Evolutionary conservation across 2,113 vertebrate species (phyloP), one percentile per base, ranked within the genome.

Genomic region (Arizona elegans): DNA sequence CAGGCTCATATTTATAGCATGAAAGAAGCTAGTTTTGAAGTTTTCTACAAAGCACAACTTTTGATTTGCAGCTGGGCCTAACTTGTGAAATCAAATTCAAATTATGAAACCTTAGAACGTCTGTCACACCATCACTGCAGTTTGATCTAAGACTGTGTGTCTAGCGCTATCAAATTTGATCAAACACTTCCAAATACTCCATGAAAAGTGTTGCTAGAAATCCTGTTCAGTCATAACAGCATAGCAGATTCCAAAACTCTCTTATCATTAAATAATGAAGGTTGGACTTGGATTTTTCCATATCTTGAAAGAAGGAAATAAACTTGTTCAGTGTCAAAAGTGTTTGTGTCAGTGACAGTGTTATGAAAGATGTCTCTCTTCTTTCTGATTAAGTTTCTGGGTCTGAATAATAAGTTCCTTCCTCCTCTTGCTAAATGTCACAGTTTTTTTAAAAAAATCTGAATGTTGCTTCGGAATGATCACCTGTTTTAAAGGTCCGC

Each of bases 51-150:
- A 90, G 43, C 55, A 90, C 52, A 90, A 90, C 75, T 90, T 93
- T 90, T 93, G 88, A 93, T 93, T 93, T 93, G 33, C 52, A 86
- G 88, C 92, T 90, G 92, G 92, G 62, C 88, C 53, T 5, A 58
- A 89, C 92, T 50, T 29, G 43, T 92, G 92, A 90, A 93, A 93
- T 90, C 92, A 93, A 86, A 62, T 85, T 75, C 90, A 93, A 54
- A 93, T 86, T 59, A 90, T 59, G 47, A 90, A 93, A 81, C 88
- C 88, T 93, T 62, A 93, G 92, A 93, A 93, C 19, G 86, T 56
- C 29, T 86, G 88, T 90, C 88, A 86, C n/a, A 90, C 23, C 38
- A 53, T 62, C 19, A 5, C 43, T 90, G 12, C 54, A 38, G 43
- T 86, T 52, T 86, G 92, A 93, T 93, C 75, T 93, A 85, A 93